A percentile compares a stretch with the other conserved stretches of the same genome.
These are phyloP conservation scores for Sinodicranocentrus sp. DNA, from an alignment of 2,888 invertebrate species.

Conservation along the genomic window DNA sequence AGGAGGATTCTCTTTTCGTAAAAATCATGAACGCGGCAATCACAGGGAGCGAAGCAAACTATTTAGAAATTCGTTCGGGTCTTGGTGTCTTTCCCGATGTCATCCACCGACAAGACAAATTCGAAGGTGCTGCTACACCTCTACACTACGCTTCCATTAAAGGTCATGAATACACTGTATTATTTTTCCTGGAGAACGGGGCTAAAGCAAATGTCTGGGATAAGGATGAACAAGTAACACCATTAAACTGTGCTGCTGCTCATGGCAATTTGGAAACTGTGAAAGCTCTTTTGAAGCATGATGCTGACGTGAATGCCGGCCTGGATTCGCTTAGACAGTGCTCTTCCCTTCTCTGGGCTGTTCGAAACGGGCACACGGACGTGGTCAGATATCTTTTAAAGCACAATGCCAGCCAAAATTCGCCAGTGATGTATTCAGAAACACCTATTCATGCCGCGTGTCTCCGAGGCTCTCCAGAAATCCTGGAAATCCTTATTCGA, in stretches of 20 bases:
- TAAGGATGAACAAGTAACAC: constrained; percentile 50
- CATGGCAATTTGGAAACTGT: constrained; percentile 46
- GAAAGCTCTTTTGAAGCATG: constrained; percentile 38
- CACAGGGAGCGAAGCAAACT: not conserved
- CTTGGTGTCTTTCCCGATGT: not conserved
- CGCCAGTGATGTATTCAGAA: constrained; percentile 69
- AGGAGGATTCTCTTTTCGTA: not conserved
- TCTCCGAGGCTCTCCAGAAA: constrained; percentile 85
- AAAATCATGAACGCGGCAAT: not conserved
- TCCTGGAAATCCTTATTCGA: constrained; percentile 85
- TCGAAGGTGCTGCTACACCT: not conserved
- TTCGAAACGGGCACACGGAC: constrained; percentile 86
- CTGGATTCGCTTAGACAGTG: constrained; percentile 72
- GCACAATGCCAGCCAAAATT: constrained; percentile 87
- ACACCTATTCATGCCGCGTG: constrained; percentile 91
- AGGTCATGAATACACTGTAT: not conserved
- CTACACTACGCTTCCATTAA: constrained; percentile 39
- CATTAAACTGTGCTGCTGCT: constrained; percentile 66
- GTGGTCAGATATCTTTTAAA: constrained; percentile 87
- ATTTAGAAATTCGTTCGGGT: not conserved
- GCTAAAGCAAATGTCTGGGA: constrained; percentile 59
- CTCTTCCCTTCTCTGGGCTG: constrained; percentile 91
- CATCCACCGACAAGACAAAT: constrained; percentile 24
- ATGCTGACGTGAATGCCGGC: constrained; percentile 59
- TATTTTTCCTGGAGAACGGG: constrained; percentile 45